Evolutionary conservation across 1,140 invertebrate species (phyloP), one percentile per base, ranked within the genome.

Genomic region (Aphelinus atriplicis): DNA sequence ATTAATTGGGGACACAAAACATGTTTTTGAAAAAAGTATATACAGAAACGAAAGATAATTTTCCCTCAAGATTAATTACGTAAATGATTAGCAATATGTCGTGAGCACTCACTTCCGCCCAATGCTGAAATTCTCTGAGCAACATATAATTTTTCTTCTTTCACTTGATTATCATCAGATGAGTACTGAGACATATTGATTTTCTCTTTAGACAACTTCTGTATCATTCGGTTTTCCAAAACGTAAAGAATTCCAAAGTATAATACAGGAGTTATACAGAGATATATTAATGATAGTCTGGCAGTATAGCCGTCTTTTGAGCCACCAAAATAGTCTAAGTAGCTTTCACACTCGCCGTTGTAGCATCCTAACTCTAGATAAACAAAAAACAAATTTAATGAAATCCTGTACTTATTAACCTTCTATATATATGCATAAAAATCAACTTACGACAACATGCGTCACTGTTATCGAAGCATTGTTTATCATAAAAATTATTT

Each of bases 101-200:
- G 26, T 26, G 26, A 26, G 26, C 26, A 26, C 26, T 26, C 26
- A 26, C 26, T 26, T 26, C 26, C 26, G 26, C 26, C 26, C 26
- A 26, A 26, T 26, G 26, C 26, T 26, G 26, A 26, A 26, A 26
- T 26, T 76, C 86, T 85, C 9, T 77, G 9, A 43, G 81, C 79
- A 9, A 85, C 81, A 10, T 80, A 67, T 10, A 79, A 75, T 46
- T 85, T 86, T 56, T 85, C 84, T 45, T 81, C 75, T 61, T 83
- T 82, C 1, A 87, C 85, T 77, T 86, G 78, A 42, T 86, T 85
- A 4, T 87, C 85, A 63, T 82, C 83, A 46, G 26, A 26, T 26
- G 26, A 26, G 26, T 26, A 26, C 26, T 26, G 26, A 26, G 26
- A 26, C 26, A 26, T 26, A 26, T 26, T 26, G 26, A 26, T 26